Conservation (phyloP, 2,113 vertebrate species). For the Rhipidura dahli region DNA sequence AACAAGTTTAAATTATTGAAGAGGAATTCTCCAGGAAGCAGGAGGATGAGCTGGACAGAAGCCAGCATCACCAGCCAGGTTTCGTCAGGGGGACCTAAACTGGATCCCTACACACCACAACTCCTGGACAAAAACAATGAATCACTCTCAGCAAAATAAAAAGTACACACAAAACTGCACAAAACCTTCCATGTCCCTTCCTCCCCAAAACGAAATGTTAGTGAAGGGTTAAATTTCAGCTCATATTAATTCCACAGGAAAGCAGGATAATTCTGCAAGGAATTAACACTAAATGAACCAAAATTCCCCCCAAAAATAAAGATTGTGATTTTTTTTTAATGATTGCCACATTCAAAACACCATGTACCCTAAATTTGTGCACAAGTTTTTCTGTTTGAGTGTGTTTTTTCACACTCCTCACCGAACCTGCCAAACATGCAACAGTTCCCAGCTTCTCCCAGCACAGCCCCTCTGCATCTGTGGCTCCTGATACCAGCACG, state of each 20-base stretch:
- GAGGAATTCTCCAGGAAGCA: neutral
- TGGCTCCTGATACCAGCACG: neutral
- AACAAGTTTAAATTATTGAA: neutral
- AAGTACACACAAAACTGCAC: neutral
- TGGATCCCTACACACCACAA: neutral
- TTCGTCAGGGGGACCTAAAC: neutral
- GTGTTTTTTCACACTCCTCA: neutral
- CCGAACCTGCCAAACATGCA: neutral
- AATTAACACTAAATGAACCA: neutral
- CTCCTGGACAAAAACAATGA: neutral
- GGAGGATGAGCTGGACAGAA: neutral
- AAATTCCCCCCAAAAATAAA: neutral
- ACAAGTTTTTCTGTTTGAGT: accelerated
- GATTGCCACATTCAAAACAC: neutral
- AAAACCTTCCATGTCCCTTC: neutral
- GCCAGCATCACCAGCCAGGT: neutral
- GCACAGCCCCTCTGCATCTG: neutral
- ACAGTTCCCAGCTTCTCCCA: neutral
- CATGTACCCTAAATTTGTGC: neutral
- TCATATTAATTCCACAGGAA: neutral
- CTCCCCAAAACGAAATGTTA: neutral
- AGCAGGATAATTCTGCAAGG: neutral
- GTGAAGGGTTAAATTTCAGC: neutral
- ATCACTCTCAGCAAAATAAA: neutral
- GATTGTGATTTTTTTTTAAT: neutral